A percentile compares a stretch with the other conserved stretches of the same genome.
Evolutionary conservation across 2,888 invertebrate genomes (phyloP).

Genomic region (Lithophane ornitopus): DNA sequence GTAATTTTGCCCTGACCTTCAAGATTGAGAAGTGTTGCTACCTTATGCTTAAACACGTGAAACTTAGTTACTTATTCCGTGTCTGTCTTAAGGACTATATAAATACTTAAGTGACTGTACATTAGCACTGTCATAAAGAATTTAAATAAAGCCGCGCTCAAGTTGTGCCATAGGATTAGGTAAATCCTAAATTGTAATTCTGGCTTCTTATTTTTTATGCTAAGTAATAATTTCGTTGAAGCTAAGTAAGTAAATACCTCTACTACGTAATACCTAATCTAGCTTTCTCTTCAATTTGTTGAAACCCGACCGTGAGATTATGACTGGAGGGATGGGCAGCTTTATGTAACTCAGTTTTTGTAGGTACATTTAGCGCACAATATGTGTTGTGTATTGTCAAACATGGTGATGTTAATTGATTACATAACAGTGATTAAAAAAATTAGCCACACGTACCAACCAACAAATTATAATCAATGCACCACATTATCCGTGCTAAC

Average conservation of each 20-base stretch:
- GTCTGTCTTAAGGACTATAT: slow-evolving; percentile 47
- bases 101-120: slow-evolving; percentile 47
- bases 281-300: slow-evolving; percentile 18
- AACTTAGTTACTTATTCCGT: slow-evolving; percentile 44
- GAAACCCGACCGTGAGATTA: not conserved
- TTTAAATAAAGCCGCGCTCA: slow-evolving; percentile 52
- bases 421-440: not conserved
- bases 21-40: slow-evolving; percentile 16
- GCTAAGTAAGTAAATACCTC: slow-evolving; percentile 8
- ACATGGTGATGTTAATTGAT: not conserved
- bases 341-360: not conserved
- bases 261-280: slow-evolving; percentile 18
- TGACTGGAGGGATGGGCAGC: too few species aligned
- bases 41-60: slow-evolving; percentile 21
- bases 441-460: not conserved
- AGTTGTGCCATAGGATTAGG: slow-evolving; percentile 36
- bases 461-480: slow-evolving; percentile 3
- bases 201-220: slow-evolving; percentile 41
- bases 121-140: slow-evolving; percentile 54
- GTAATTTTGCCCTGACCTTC: slow-evolving; percentile 23
- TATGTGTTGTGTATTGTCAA: not conserved
- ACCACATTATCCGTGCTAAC: slow-evolving; percentile 40
- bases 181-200: slow-evolving; percentile 50
- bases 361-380: not conserved
- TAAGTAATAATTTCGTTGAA: slow-evolving; percentile 24